phyloP scores from a whole-genome alignment of 1,140 invertebrate species.

The Drosophila jambulina region DNA sequence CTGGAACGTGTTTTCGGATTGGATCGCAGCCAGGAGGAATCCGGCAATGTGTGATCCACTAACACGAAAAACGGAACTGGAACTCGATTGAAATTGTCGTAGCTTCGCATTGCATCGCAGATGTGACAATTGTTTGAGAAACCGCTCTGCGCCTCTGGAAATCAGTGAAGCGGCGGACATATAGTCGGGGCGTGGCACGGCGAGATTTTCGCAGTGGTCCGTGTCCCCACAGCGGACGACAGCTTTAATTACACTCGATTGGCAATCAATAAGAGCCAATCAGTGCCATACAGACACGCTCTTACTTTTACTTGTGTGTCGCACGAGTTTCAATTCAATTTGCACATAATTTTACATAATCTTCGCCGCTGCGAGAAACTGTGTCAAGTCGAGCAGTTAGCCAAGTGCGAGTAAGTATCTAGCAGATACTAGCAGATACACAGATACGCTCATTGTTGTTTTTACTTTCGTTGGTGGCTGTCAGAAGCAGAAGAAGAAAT shows the following conservation, averaged over 20 bases:
- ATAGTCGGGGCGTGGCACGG: slow-evolving; percentile 32
- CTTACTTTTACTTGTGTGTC: slow-evolving; percentile 59
- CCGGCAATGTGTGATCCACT: slow-evolving; percentile 44
- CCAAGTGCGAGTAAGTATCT: slow-evolving; percentile 32
- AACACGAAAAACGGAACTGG: slow-evolving; percentile 33
- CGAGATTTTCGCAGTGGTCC: slow-evolving; percentile 61
- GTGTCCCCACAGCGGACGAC: slow-evolving; percentile 56
- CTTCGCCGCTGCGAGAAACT: slow-evolving; percentile 40
- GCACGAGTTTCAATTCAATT: slow-evolving; percentile 49
- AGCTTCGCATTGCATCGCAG: slow-evolving; percentile 15
- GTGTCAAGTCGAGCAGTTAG: slow-evolving; percentile 36
- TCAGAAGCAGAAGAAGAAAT: slow-evolving; percentile 49
- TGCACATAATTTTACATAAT: slow-evolving; percentile 56
- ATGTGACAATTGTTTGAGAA: slow-evolving; percentile 60
- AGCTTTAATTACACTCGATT: slow-evolving; percentile 76
- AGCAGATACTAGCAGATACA: slow-evolving; percentile 34
- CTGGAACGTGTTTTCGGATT: slow-evolving; percentile 49
- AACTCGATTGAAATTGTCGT: slow-evolving; percentile 25
- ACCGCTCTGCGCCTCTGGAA: slow-evolving; percentile 22
- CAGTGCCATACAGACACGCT: slow-evolving; percentile 44
- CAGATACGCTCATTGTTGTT: slow-evolving; percentile 62
- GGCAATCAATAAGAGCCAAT: slow-evolving; percentile 80
- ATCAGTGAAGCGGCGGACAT: slow-evolving; percentile 46
- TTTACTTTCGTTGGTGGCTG: slow-evolving; percentile 72
- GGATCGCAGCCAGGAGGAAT: slow-evolving; percentile 3